Evolutionary conservation across 2,113 vertebrate species (phyloP).

Genomic region (Myotis brandtii): DNA sequence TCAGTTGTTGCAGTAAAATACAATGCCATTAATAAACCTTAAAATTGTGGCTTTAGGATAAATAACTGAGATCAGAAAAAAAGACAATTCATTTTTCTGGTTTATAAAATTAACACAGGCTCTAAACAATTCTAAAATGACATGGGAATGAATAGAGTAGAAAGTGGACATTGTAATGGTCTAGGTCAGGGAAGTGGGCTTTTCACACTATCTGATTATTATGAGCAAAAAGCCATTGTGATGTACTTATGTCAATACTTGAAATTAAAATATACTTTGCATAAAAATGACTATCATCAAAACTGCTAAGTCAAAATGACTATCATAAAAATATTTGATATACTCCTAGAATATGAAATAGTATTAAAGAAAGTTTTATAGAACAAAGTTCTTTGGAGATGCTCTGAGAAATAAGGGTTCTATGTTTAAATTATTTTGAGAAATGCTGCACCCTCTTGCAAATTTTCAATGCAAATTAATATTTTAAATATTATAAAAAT

Average conservation of each 20-base stretch:
- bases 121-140: neutral
- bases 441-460: neutral
- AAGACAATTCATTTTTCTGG: neutral
- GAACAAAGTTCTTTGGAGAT: neutral
- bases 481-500: slow-evolving; percentile 31
- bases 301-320: slow-evolving; percentile 5
- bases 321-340: neutral
- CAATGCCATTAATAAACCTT: neutral
- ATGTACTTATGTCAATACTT: neutral
- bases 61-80: slow-evolving; percentile 9
- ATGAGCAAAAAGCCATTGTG: neutral
- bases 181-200: neutral
- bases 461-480: neutral
- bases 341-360: neutral
- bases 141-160: neutral
- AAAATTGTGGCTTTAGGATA: neutral
- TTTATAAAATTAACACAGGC: slow-evolving; percentile 22
- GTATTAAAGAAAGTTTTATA: neutral
- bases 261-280: neutral
- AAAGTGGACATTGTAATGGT: neutral
- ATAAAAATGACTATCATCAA: neutral
- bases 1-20: slow-evolving; percentile 3
- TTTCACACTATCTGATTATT: neutral
- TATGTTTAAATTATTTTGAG: neutral
- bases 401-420: neutral